A percentile compares a stretch with the other conserved stretches of the same genome.
Evolutionary conservation across 2,888 invertebrate species (phyloP).

Genomic region (Atrina japonica): DNA sequence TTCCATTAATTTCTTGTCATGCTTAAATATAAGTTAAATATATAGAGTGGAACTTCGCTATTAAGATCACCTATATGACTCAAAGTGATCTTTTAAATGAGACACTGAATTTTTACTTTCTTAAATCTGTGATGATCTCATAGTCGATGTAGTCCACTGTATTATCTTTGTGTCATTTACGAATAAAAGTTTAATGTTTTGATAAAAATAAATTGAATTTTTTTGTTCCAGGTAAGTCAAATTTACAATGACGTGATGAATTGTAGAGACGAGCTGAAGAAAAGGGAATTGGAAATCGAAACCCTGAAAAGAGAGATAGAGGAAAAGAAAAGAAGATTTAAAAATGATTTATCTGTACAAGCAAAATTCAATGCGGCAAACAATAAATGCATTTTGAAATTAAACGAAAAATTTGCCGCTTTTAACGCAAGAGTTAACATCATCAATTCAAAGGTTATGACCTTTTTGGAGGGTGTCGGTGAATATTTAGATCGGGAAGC

Average conservation of each 20-base stretch:
- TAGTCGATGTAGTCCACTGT: neutral
- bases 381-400: conserved; percentile 58
- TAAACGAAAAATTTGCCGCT: conserved; percentile 56
- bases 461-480: conserved; percentile 44
- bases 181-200: no score
- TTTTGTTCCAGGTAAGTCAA: conserved; percentile 46
- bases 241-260: conserved; percentile 46
- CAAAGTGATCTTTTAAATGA: no score
- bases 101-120: neutral
- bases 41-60: no score
- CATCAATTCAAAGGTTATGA: conserved; percentile 53
- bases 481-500: conserved; percentile 39
- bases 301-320: conserved; percentile 47
- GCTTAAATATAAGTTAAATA: no score
- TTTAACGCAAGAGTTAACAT: conserved; percentile 56
- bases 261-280: conserved; percentile 45
- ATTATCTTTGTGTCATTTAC: no score
- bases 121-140: neutral
- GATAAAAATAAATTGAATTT: neutral
- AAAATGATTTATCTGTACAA: conserved; percentile 58
- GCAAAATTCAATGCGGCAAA: conserved; percentile 66
- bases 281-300: conserved; percentile 47
- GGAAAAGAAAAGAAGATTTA: conserved; percentile 46
- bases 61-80: no score
- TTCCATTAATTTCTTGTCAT: no score